Base-by-base conservation (phyloP, 92 coral and sea anemone genomes). In the Paramuricea clavata region DNA sequence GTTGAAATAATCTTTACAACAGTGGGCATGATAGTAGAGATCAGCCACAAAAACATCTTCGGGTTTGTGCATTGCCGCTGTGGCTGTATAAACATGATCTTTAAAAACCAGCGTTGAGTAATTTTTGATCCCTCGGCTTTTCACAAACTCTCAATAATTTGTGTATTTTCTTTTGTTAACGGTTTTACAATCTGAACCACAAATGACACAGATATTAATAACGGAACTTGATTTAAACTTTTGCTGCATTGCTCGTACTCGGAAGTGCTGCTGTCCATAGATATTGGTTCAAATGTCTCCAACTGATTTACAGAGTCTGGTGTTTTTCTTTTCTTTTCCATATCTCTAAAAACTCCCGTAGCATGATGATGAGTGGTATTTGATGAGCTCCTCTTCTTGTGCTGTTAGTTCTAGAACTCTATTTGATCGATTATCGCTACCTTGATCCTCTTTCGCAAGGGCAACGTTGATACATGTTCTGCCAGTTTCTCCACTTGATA, bases 41-140 rank as follows among this genome's bases (percentile, higher is more conserved):
- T 60, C 68, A 60, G 36, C 70, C 21, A 31, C 70, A 28, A 62
- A 62, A n/a, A 62, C 70, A 62, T 62, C 36, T 28, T 62, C 34
- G 13, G 36, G 70, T 25, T 17, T 31, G 21, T 28, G 36, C 70
- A 62, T 62, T 62, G 70, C 33, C 21, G 70, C 36, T 62, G 70
- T 62, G 13, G 19, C 34, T 8, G 70, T 62, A 28, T 25, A 62
- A 25, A 28, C 70, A 62, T 12, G 34, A 62, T 62, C 70, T 62
- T 62, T 25, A 17, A 62, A 62, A 25, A 62, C 7, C 70, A 12
- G 70, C 70, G 36, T 62, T 62, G 11, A 62, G 36, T 62, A 62
- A 28, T 28, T 62, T 62, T 28, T 62, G 70, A 28, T 31, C 70
- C 34, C 33, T 0, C 35, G 13, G 34, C 35, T 62, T 62, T 62